Base-by-base conservation (phyloP, 2,888 invertebrate genomes). In the Baronia brevicornis region DNA sequence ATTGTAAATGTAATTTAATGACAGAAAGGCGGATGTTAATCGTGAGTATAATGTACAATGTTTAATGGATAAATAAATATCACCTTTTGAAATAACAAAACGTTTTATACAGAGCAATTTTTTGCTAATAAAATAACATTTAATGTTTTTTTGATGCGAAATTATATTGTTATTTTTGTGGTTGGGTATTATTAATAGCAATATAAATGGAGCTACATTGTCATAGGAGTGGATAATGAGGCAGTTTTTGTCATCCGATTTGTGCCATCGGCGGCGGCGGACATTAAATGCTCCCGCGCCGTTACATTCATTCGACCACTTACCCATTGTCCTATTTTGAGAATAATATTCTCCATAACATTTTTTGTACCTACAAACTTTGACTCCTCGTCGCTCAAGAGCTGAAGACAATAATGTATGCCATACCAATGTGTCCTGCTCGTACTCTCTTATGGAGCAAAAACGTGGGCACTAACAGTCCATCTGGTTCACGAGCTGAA, bases 141-240 rank as follows among this genome's bases (percentile, higher is more conserved):
- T 74, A 71, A 75, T 73, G 72, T 71, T 54, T 57, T 60, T 68
- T 69, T 69, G 66, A 75, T 71, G 68, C 67, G 55, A 61, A 67
- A 69, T 72, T 66, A 69, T 64, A 61, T 52, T 54, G 41, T 54
- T 59, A 59, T 58, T 59, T 50, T 56, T 41, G 50, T 60, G 53
- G 54, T 41, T 34, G 44, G 40, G 48, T 57, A 71, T 65, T 73
- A 78, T 79, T 77, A 79, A 80, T 79, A 77, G 73, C 71, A 78
- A 73, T 78, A 75, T 75, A 79, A 82, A 79, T 77, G 69, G 60
- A 64, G 60, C 51, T 51, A 61, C 56, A 69, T 69, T 75, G 73
- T 71, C 68, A 61, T 59, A 56, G 52, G 43, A 51, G 48, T 48
- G 45, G 51, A 64, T 71, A 70, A 75, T 75, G 62, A 63, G 64